Conservation (phyloP, 2,888 invertebrate genomes). For the Abrostola triplasia region DNA sequence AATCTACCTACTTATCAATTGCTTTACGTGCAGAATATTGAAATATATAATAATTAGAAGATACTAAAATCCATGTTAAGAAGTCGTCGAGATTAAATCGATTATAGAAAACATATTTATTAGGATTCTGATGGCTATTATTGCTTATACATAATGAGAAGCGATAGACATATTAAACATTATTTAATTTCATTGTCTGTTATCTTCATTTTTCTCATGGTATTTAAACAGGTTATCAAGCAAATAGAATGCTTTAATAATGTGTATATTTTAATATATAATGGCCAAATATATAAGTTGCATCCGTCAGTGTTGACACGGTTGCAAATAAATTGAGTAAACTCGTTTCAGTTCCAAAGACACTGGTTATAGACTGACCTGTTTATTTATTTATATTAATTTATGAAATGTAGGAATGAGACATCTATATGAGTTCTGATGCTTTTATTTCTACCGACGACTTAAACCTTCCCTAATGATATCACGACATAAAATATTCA, state of each 20-base stretch:
- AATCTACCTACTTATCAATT: conserved; percentile 36
- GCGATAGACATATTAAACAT: conserved; percentile 5
- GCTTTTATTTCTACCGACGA: conserved; percentile 68
- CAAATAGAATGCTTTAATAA: conserved; percentile 8
- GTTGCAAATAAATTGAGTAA: conserved; percentile 26
- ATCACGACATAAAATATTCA: conserved; percentile 73
- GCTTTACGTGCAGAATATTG: conserved; percentile 40
- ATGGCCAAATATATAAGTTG: conserved; percentile 9
- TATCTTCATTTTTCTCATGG: conserved; percentile 18
- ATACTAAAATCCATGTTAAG: conserved; percentile 28
- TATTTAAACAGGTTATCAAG: conserved; percentile 22
- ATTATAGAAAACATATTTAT: conserved; percentile 13
- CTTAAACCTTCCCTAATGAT: conserved; percentile 75
- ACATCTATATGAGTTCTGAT: conserved; percentile 25
- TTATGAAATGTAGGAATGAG: conserved; percentile 27
- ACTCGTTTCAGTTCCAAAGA: conserved; percentile 30
- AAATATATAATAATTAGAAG: conserved; percentile 31
- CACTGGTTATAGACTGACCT: conserved; percentile 20
- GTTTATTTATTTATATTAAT: conserved; percentile 36
- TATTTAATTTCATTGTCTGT: conserved; percentile 15
- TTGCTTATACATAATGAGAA: conserved; percentile 11
- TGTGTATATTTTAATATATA: not conserved
- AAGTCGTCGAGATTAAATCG: conserved; percentile 39
- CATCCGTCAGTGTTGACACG: conserved; percentile 22
- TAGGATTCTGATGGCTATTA: conserved; percentile 7